Evolutionary conservation across 2,113 vertebrate genomes (phyloP), one percentile per base, ranked within the genome.

Genomic region (Leuciscus idus): DNA sequence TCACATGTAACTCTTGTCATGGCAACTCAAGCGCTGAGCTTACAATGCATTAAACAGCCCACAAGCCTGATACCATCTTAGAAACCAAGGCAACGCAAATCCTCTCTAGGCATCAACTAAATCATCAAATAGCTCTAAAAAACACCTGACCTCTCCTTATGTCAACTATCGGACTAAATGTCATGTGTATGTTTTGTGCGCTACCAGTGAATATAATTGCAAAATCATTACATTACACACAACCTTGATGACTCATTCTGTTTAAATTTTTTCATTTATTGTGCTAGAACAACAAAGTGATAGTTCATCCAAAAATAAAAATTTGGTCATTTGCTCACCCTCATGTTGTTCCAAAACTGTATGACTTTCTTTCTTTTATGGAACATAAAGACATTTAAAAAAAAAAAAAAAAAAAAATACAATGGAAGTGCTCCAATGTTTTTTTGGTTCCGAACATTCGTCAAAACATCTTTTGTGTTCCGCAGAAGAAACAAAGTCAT

Each of bases 71-170:
- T 93, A 93, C 50, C 89, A 94, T 94, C 91, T 91, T 33, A 39
- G 89, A 85, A 93, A 93, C 94, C 92, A 91, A 80, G 91, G 92
- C 85, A 93, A 93, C 92, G 72, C 87, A 91, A 92, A 92, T 89
- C 85, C 79, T 48, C 84, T 52, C 52, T 30, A 78, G 68, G 52
- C 81, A 85, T 88, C 50, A 78, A 86, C 55, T 50, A 86, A 81
- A 83, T 84, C 11, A 81, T 75, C 87, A 87, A 68, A 87, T 39
- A 84, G 39, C 86, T 55, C 50, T 57, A 50, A 79, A 26, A 62
- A 76, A 74, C 62, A 70, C 50, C 43, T 72, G 78, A 74, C 75
- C 75, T 72, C 81, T 33, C 33, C 2, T 83, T 83, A 11, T 30
- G 13, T 28, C 50, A 84, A 33, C 50, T 52, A 48, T 82, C 5